Base-by-base conservation (phyloP, 2,888 invertebrate species). In the Amblyteles armatorius region DNA sequence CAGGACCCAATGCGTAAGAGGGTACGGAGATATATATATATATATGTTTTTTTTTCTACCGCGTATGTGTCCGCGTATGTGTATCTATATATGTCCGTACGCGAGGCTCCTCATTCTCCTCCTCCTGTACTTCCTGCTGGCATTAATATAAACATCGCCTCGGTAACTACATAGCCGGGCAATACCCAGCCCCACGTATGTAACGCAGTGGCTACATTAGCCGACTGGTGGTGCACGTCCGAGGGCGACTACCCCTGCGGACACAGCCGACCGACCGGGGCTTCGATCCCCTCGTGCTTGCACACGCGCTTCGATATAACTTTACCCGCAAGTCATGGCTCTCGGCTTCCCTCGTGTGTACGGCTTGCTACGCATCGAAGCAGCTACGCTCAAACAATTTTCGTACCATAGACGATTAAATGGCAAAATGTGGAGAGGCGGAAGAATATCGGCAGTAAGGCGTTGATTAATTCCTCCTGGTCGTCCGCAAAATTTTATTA, bases 131-230 rank as follows among this genome's bases (percentile, higher is more conserved):
- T 85, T 85, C 82, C 85, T 80, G 79, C 79, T 77, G 73, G 79
- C 86, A 87, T 88, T 84, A 88, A 89, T 88, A 89, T 88, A 87
- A 88, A 88, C 88, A 89, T 89, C 86, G 87, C 84, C 86, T 85
- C 78, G 67, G 84, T 87, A 87, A 88, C 85, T 87, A 87, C 85
- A 86, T 72, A 76, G 48, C 52, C 69, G 57, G 76, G 48, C 79
- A 63, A 65, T 86, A 50, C 52, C 57, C 55, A 22, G 65, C 79
- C 78, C 74, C 69, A 48, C 73, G 73, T 79, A 65, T 77, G 55
- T 79, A 82, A 77, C 73, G 69, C 67, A 81, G 76, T 74, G 84
- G 87, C 82, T 85, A 84, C 87, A 87, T 88, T 89, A 86, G 84
- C 83, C 79, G 82, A 79, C 85, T 85, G 86, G 82, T 87, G 77